Percentiles rank a stretch among this genome's conserved stretches.
These are phyloP conservation scores for Chrosomus eos DNA, from an alignment of 2,797 vertebrate genomes.

Conservation along the genomic window DNA sequence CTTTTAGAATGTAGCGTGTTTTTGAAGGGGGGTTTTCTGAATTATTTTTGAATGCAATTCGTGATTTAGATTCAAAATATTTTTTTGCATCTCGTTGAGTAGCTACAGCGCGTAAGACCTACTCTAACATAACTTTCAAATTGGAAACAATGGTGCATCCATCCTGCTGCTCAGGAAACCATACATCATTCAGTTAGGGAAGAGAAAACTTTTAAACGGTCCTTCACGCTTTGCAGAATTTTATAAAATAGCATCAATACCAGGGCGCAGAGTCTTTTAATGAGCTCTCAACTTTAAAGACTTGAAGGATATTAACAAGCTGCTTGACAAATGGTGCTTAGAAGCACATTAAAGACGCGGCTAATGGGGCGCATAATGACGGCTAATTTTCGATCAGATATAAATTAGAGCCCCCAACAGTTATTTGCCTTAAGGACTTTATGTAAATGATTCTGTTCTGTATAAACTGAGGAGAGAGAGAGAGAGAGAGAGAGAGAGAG, in stretches of 20 bases:
- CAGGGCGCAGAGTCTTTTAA: slow-evolving; percentile 93
- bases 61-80: background rate
- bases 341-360: slow-evolving; percentile 99
- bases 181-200: slow-evolving; percentile 23
- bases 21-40: background rate
- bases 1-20: background rate
- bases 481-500: too few relatives aligned
- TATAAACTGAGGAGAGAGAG: slow-evolving; percentile 91
- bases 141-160: background rate
- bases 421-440: slow-evolving; percentile 99
- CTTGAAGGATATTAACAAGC: slow-evolving; percentile 99
- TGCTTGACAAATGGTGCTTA: slow-evolving; percentile 99
- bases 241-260: slow-evolving; percentile 94
- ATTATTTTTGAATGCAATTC: background rate
- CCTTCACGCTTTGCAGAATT: slow-evolving; percentile 83
- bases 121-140: background rate
- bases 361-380: slow-evolving; percentile 99
- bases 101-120: background rate
- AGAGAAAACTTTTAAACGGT: slow-evolving; percentile 65
- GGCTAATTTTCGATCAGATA: slow-evolving; percentile 99
- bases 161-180: slow-evolving; percentile 3
- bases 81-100: background rate
- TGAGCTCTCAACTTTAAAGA: slow-evolving; percentile 99
- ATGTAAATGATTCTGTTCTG: slow-evolving; percentile 99
- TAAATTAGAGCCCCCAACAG: slow-evolving; percentile 99